Base-by-base conservation (phyloP, 1,140 invertebrate genomes). In the Thereuonema tuberculata region DNA sequence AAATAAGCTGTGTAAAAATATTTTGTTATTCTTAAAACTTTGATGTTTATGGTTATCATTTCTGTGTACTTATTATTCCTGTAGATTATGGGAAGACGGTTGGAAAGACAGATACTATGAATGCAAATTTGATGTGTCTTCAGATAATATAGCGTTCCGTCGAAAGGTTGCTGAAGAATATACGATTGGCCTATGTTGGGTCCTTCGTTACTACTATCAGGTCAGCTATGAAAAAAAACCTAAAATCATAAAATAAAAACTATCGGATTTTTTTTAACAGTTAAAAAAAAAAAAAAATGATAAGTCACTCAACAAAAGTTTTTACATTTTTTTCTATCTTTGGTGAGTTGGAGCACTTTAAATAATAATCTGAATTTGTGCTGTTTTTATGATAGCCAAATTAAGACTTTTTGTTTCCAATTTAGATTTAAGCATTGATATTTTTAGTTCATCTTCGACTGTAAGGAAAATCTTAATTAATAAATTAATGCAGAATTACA, bases 21-120 rank as follows among this genome's bases (percentile, higher is more conserved):
- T 49, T 5, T 63, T 26, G 15, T 55, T 21, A 24, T 46, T 56
- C 60, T 48, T 58, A 61, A 31, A 63, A 67, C 37, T 43, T n/a
- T n/a, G n/a, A n/a, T n/a, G n/a, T n/a, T n/a, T n/a, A n/a, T n/a
- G n/a, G n/a, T n/a, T n/a, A n/a, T n/a, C n/a, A n/a, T n/a, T n/a
- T n/a, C n/a, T n/a, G 5, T 67, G n/a, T n/a, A n/a, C n/a, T n/a
- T n/a, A n/a, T n/a, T n/a, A n/a, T n/a, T n/a, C n/a, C n/a, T n/a
- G n/a, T n/a, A 74, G 93, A 56, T 77, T 99, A 3, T 97, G 92
- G 88, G 94, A 98, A 77, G 87, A 91, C 69, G 97, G 97, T 0
- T 99, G 95, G 76, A 99, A 98, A 75, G 90, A 97, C 71, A 79
- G 81, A 52, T 99, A 99, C 76, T 99, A 99, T 72, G 87, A 93